These are phyloP conservation scores for Dicrostonyx torquatus DNA, from an alignment of 2,797 vertebrate genomes.

Conservation along the genomic window DNA sequence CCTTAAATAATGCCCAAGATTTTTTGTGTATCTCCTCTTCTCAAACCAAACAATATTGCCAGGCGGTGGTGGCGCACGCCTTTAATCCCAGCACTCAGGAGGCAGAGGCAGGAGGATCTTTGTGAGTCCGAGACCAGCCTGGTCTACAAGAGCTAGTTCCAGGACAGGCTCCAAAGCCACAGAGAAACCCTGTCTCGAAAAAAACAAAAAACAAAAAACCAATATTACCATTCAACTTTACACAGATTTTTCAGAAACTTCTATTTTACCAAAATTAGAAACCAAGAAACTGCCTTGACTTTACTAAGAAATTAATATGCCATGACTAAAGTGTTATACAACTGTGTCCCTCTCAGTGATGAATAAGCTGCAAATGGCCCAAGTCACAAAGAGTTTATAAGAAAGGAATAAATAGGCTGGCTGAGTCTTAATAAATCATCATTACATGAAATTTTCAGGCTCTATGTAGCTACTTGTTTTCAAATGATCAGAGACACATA, in stretches of 20 bases:
- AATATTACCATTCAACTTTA: conserved; percentile 37
- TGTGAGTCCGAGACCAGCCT: too few relatives aligned
- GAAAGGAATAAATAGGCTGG: conserved; percentile 29
- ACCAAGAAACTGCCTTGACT: conserved; percentile 35
- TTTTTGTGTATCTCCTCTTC: neutral
- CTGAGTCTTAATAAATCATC: neutral
- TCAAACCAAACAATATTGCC: neutral
- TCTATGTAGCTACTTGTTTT: neutral
- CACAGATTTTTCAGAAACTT: conserved; percentile 55
- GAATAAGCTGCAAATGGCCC: conserved; percentile 44
- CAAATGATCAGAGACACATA: neutral
- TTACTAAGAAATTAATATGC: conserved; percentile 49
- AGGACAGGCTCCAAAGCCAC: too few relatives aligned
- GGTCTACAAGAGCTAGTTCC: too few relatives aligned
- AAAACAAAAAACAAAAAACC: conserved; percentile 1
- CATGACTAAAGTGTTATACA: neutral
- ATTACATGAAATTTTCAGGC: neutral
- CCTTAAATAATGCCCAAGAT: neutral
- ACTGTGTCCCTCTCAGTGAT: conserved; percentile 15
- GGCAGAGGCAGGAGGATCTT: too few relatives aligned
- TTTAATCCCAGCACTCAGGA: too few relatives aligned
- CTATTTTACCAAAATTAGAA: conserved; percentile 50
- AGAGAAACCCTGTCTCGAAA: too few relatives aligned
- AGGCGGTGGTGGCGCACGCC: too few relatives aligned
- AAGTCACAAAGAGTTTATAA: conserved; percentile 36